Percentiles rank a stretch among this genome's conserved stretches.
phyloP scores from a whole-genome alignment of 2,797 vertebrate species.

The Argentina silus region DNA sequence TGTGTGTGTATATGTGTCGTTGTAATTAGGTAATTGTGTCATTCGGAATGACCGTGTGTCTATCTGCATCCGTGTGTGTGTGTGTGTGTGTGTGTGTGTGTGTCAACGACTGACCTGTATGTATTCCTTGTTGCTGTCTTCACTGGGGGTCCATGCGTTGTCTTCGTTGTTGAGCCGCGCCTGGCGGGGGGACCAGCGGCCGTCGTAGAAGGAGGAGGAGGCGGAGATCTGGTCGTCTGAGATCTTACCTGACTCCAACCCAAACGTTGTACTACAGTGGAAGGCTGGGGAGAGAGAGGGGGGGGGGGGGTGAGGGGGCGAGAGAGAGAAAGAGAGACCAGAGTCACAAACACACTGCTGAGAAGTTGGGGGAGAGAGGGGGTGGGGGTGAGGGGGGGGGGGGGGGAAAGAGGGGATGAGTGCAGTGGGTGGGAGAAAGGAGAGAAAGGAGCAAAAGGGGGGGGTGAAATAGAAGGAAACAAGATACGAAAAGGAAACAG shows the following conservation, averaged over 20 bases:
- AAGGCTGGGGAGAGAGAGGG: conserved; percentile 67
- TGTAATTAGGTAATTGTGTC: neutral
- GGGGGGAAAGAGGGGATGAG: neutral
- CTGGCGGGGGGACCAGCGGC: conserved; percentile 84
- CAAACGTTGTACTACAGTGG: conserved; percentile 84
- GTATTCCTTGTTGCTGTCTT: conserved; percentile 87
- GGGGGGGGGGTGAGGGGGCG: neutral
- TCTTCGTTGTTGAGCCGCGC: conserved; percentile 86
- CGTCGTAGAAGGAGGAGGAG: conserved; percentile 80
- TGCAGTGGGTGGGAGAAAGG: conserved; percentile 28
- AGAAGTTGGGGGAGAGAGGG: neutral
- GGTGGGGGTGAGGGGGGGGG: neutral
- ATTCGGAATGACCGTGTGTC: neutral
- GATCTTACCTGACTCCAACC: conserved; percentile 87
- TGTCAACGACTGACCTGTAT: conserved; percentile 77
- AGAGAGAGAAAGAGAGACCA: neutral
- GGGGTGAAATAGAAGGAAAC: conserved; percentile 30
- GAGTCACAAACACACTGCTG: too few relatives aligned
- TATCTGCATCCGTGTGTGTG: neutral
- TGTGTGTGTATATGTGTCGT: conserved; percentile 18
- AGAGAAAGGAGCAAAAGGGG: conserved; percentile 40
- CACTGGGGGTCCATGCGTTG: conserved; percentile 87
- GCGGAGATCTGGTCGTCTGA: conserved; percentile 86
- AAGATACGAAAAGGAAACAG: neutral
- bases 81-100: neutral